Base-by-base conservation (phyloP, 2,113 vertebrate genomes). In the Megalops atlanticus region DNA sequence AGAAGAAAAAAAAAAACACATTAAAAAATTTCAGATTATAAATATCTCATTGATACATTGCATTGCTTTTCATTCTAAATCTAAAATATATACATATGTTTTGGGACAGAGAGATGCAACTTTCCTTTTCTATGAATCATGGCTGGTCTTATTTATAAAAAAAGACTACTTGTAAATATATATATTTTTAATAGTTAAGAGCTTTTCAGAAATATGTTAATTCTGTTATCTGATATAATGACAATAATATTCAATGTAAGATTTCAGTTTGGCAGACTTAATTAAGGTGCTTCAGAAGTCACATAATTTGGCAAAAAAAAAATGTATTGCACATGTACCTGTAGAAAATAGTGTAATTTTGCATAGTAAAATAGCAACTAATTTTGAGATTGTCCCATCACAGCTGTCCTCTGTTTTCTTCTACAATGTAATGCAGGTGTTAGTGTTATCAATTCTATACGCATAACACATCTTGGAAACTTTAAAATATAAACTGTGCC, bases 41-140 rank as follows among this genome's bases (percentile, higher is more conserved):
- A 81, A 76, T 79, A 70, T 70, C 64, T 54, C 35, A 52, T n/a
- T 38, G 70, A 81, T 54, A 47, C 40, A 76, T 81, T 76, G 75
- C 33, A 76, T 69, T 76, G 38, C 35, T 81, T 76, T 68, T 49
- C 41, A 70, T 76, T 80, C 79, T 80, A 75, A 41, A 24, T 33
- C 36, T 75, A 40, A 39, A 41, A 81, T 38, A 39, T 69, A 36
- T 76, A 45, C 49, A 64, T 40, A 16, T 58, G 54, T 54, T 52
- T 27, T 36, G n/a, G n/a, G 52, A 75, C 27, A 75, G 38, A 75
- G 70, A 73, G 10, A 81, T 76, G 52, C 16, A 45, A 75, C 39
- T 12, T 24, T 75, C 38, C 18, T 74, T 74, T 74, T 43, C 72
- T 41, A 18, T 27, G 38, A 72, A 36, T 27, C 58, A 1, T 7